These are phyloP conservation scores for Malurus melanocephalus DNA, from an alignment of 2,113 vertebrate species.

Conservation along the genomic window DNA sequence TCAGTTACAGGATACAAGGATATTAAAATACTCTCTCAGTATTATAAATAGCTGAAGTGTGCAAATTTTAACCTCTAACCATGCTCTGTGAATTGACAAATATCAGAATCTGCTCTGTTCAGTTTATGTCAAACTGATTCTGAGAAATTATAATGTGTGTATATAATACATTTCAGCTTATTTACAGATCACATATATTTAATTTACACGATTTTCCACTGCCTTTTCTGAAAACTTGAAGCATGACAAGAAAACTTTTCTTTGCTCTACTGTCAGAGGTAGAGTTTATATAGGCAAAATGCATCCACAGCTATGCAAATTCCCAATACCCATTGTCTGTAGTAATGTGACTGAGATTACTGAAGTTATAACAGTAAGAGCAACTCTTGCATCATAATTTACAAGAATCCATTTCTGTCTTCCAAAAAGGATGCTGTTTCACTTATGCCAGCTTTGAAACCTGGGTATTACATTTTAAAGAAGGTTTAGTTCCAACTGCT, in stretches of 20 bases:
- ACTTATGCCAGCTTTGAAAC: not conserved
- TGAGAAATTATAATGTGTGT: not conserved
- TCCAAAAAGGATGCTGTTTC: not conserved
- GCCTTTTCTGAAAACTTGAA: not conserved
- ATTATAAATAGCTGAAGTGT: not conserved
- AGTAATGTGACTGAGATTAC: not conserved
- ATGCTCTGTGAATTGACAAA: not conserved
- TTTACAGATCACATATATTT: not conserved
- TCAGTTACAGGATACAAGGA: not conserved
- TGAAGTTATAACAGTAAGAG: not conserved
- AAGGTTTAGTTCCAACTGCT: not conserved
- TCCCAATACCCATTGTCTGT: not conserved
- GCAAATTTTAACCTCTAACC: not conserved
- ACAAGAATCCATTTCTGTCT: not conserved
- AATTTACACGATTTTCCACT: not conserved
- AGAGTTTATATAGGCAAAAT: not conserved
- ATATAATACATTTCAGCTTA: not conserved
- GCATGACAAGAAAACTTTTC: not conserved
- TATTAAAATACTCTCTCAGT: not conserved
- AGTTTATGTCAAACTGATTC: not conserved
- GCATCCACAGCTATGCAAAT: not conserved
- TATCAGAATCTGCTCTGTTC: not conserved
- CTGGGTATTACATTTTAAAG: not conserved
- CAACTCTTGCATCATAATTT: not conserved
- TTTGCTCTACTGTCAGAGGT: not conserved